Percentiles rank a stretch among this genome's conserved stretches.
phyloP scores from a whole-genome alignment of 2,113 vertebrate genomes.

The Nibea albiflora region DNA sequence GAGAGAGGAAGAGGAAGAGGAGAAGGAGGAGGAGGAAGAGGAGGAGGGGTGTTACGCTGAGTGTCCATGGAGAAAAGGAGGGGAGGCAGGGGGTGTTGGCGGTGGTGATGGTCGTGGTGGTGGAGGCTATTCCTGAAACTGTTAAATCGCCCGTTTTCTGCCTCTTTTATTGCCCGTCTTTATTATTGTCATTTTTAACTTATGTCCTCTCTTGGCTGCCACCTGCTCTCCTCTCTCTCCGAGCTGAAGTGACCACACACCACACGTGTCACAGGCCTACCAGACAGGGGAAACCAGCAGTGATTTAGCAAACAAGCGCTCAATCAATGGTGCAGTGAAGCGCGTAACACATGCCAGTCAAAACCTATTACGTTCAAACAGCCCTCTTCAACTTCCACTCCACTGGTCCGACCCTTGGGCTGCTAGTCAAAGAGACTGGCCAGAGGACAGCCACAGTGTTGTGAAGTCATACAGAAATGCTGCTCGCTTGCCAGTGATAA shows the following conservation, averaged over 20 bases:
- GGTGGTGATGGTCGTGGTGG: no score
- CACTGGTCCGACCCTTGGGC: slow-evolving; percentile 86
- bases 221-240: slow-evolving; percentile 23
- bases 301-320: slow-evolving; percentile 94
- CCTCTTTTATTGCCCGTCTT: background rate
- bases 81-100: slow-evolving; percentile 56
- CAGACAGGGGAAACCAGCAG: slow-evolving; percentile 84
- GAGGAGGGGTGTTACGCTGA: slow-evolving; percentile 69
- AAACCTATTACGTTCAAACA: slow-evolving; percentile 91
- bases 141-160: background rate
- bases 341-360: slow-evolving; percentile 92
- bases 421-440: slow-evolving; percentile 85
- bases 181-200: slow-evolving; percentile 31
- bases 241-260: slow-evolving; percentile 81
- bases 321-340: slow-evolving; percentile 91
- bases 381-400: slow-evolving; percentile 89
- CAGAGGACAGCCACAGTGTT: slow-evolving; percentile 80
- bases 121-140: slow-evolving; percentile 9
- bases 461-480: slow-evolving; percentile 38
- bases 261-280: slow-evolving; percentile 82
- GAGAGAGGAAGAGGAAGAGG: slow-evolving; percentile 34
- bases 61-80: slow-evolving; percentile 71
- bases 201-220: slow-evolving; percentile 24
- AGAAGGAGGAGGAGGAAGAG: slow-evolving; percentile 5
- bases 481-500: background rate